A percentile compares a stretch with the other conserved stretches of the same genome.
phyloP scores from a whole-genome alignment of 2,113 vertebrate species.

The Rallus limicola region DNA sequence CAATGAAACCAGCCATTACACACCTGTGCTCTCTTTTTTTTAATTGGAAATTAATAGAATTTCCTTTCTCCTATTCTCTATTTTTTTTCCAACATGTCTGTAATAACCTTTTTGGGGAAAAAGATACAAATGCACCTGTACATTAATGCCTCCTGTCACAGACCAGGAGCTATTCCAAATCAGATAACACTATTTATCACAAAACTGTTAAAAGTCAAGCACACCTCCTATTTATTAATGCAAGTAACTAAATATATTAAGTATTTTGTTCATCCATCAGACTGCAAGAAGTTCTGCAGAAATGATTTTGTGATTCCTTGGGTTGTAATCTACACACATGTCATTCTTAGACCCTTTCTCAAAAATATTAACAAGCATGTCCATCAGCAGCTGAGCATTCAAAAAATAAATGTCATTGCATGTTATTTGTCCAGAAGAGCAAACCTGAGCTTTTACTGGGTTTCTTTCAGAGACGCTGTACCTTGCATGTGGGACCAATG shows the following conservation, averaged over 20 bases:
- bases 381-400: background rate
- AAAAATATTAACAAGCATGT: background rate
- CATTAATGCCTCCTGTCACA: background rate
- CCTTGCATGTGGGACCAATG: background rate
- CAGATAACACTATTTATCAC: background rate
- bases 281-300: background rate
- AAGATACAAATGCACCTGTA: background rate
- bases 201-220: background rate
- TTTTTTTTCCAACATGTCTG: background rate
- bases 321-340: background rate
- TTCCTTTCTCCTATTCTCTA: background rate
- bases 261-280: background rate
- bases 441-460: background rate
- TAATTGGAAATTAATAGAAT: background rate
- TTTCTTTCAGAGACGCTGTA: background rate
- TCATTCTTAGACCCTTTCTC: background rate
- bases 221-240: background rate
- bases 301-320: background rate
- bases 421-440: background rate
- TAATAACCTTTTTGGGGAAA: background rate
- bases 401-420: background rate
- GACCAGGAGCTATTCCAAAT: background rate
- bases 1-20: slow-evolving; percentile 47
- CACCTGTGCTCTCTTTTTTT: slow-evolving; percentile 55
- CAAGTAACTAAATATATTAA: background rate